Evolutionary conservation across 2,113 vertebrate species (phyloP), one percentile per base, ranked within the genome.

Genomic region (Spea multiplicata): DNA sequence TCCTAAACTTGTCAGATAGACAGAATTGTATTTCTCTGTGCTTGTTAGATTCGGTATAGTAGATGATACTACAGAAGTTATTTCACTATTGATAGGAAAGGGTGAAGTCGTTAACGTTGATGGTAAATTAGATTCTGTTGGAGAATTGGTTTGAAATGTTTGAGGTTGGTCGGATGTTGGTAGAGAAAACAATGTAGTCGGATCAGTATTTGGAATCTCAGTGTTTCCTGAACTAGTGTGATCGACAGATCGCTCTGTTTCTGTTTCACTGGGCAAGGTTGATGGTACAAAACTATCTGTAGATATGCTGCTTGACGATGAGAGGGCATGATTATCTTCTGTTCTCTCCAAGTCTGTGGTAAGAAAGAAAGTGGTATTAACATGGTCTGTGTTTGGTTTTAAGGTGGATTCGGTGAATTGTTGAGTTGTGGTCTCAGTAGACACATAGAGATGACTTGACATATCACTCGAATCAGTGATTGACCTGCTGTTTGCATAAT

Each of bases 201-300:
- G 12, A 8, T 17, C 57, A 14, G 30, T 81, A 67, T 5, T 30
- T 61, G 59, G 3, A 62, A 4, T 50, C n/a, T 48, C 66, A 16
- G 62, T 64, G 49, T 4, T 50, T 46, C 47, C 30, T 71, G 48
- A 14, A 65, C 68, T 78, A 44, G 52, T 77, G 53, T 59, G 69
- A 44, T 62, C 64, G 17, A 13, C 7, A 47, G 44, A 46, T 73
- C 4, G 61, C 13, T 47, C n/a, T 65, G 6, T 12, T 4, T 10
- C 44, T 52, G 50, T 52, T 6, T 5, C 50, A 52, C 5, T n/a
- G n/a, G n/a, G n/a, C 30, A 8, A 5, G 44, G 62, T 57, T 13
- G 77, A 67, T 30, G 47, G 3, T 5, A 44, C 1, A 44, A 30
- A 16, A 78, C 48, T 3, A 52, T 66, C 46, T 45, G 59, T 72